These are phyloP conservation scores for Tetrapedia diversipes DNA, from an alignment of 2,888 invertebrate species.

Conservation along the genomic window DNA sequence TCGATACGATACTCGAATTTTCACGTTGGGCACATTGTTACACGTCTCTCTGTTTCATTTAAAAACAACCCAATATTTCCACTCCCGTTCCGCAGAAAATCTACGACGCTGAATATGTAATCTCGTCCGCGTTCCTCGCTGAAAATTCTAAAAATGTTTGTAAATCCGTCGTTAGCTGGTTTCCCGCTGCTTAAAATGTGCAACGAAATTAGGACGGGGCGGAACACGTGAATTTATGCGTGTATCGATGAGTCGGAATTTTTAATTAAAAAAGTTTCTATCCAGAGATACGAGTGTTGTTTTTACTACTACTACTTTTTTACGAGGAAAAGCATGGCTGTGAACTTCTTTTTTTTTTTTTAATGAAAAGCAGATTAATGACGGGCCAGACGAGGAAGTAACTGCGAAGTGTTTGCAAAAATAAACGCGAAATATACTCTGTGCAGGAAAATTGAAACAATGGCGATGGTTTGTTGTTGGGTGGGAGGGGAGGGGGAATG, in stretches of 20 bases:
- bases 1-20: constrained; percentile 21
- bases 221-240: neutral
- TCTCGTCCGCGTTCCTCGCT: too few species aligned
- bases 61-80: too few species aligned
- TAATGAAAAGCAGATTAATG: constrained; percentile 15
- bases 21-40: neutral
- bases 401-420: neutral
- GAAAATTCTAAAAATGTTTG: too few species aligned
- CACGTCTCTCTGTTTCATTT: neutral
- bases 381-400: neutral
- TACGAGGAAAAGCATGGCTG: neutral
- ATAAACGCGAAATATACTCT: constrained; percentile 3
- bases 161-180: neutral
- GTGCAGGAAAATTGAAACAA: neutral
- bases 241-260: neutral
- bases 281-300: neutral
- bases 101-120: too few species aligned
- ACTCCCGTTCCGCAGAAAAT: too few species aligned
- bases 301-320: neutral
- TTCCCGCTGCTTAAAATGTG: neutral
- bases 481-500: neutral
- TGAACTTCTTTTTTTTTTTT: constrained; percentile 14
- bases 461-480: neutral
- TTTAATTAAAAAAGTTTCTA: neutral
- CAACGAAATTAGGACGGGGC: neutral